Evolutionary conservation across 2,797 vertebrate species (phyloP).

Genomic region (Pyrrhura leucotis): DNA sequence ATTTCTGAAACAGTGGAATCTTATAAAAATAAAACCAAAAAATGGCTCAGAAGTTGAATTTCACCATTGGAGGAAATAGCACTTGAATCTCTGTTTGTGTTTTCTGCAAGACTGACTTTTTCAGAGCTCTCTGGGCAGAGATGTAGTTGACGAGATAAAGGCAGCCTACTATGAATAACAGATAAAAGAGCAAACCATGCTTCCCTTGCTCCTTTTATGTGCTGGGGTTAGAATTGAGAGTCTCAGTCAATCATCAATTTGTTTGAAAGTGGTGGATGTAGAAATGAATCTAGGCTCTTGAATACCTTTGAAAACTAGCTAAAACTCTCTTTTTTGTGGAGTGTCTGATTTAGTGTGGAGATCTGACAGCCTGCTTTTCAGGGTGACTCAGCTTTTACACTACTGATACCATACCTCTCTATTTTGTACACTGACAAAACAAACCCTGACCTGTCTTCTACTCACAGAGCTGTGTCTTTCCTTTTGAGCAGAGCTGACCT

Average conservation of each 20-base stretch:
- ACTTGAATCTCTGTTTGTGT: neutral
- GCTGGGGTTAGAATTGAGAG: neutral
- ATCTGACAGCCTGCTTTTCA: neutral
- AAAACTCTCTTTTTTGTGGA: neutral
- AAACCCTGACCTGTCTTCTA: neutral
- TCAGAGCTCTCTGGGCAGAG: neutral
- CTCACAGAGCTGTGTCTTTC: neutral
- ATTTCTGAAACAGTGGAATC: slow-evolving; percentile 40
- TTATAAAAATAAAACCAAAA: neutral
- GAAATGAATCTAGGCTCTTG: neutral
- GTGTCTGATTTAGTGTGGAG: neutral
- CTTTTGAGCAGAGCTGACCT: neutral
- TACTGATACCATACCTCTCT: neutral
- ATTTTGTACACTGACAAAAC: neutral
- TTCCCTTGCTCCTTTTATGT: neutral
- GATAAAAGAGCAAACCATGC: neutral
- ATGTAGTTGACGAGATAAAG: neutral
- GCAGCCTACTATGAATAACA: neutral
- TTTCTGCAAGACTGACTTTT: neutral
- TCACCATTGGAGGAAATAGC: neutral
- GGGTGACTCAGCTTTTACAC: neutral
- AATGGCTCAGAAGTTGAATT: neutral
- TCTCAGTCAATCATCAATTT: neutral
- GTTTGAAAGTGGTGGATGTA: neutral
- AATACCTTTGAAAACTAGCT: neutral